Percentiles rank a stretch among this genome's conserved stretches.
Evolutionary conservation across 2,888 invertebrate species (phyloP).

Genomic region (Rotaria magnacalcarata): DNA sequence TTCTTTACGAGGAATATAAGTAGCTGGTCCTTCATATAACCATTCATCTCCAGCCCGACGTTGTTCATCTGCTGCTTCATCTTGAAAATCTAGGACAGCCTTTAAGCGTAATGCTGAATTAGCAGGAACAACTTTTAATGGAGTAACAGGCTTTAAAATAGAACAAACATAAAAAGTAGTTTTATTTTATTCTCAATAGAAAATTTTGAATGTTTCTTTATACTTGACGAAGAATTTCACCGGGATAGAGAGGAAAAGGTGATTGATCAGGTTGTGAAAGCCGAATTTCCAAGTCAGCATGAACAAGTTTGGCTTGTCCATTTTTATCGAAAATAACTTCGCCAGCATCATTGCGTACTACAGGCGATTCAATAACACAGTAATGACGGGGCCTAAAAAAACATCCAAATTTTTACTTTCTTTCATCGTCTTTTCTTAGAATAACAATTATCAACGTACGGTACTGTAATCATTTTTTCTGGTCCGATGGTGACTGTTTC

Average conservation of each 20-base stretch:
- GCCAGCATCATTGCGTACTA: slow-evolving; percentile 54
- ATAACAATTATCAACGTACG: background rate
- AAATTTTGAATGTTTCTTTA: no score
- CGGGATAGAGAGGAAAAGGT: slow-evolving; percentile 62
- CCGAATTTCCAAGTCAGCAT: slow-evolving; percentile 62
- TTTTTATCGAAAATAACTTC: slow-evolving; percentile 54
- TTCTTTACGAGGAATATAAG: slow-evolving; percentile 62
- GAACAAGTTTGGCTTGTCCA: slow-evolving; percentile 59
- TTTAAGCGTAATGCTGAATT: slow-evolving; percentile 60
- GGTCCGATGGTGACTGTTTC: slow-evolving; percentile 56
- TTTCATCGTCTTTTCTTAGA: background rate
- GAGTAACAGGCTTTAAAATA: slow-evolving; percentile 49
- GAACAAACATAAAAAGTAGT: background rate
- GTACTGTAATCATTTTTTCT: slow-evolving; percentile 46
- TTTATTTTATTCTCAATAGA: no score
- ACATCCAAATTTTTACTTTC: background rate
- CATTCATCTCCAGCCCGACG: slow-evolving; percentile 62
- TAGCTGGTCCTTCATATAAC: slow-evolving; percentile 61
- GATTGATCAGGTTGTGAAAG: slow-evolving; percentile 57
- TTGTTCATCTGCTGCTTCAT: slow-evolving; percentile 53
- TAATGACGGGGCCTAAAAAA: slow-evolving; percentile 55
- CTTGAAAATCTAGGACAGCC: slow-evolving; percentile 60
- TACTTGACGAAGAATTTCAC: slow-evolving; percentile 53
- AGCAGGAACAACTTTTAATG: slow-evolving; percentile 59
- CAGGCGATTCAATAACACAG: slow-evolving; percentile 61